Conservation (phyloP, 2,888 invertebrate species). For the Aspidiotus rigidus region DNA sequence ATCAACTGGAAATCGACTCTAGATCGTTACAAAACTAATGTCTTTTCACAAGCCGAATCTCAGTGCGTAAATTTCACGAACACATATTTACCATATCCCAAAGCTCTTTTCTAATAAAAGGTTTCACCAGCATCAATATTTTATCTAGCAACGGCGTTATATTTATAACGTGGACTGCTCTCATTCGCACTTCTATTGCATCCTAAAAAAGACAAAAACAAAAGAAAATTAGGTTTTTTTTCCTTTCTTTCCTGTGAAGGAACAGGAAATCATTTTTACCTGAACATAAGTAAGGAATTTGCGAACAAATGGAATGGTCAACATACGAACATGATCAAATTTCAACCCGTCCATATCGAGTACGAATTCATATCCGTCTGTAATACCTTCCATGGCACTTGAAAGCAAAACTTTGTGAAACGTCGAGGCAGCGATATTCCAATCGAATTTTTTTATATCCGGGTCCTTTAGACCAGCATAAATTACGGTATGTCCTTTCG, state of each 20-base stretch:
- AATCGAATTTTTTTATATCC: slow-evolving; percentile 35
- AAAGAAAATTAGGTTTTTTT: too few relatives aligned
- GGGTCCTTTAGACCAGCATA: slow-evolving; percentile 36
- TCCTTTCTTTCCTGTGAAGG: too few relatives aligned
- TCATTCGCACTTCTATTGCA: neutral
- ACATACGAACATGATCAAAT: slow-evolving; percentile 36
- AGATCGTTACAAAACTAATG: too few relatives aligned
- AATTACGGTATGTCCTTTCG: slow-evolving; percentile 36
- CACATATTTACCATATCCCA: neutral
- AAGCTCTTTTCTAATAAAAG: neutral
- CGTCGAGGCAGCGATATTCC: slow-evolving; percentile 34
- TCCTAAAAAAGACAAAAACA: neutral
- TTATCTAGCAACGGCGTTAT: neutral
- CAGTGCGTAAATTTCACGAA: too few relatives aligned
- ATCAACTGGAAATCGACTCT: too few relatives aligned
- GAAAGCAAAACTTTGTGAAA: slow-evolving; percentile 37
- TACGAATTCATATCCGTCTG: slow-evolving; percentile 37
- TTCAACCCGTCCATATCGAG: slow-evolving; percentile 37
- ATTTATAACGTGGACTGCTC: neutral
- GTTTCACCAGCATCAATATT: neutral
- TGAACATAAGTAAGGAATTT: slow-evolving; percentile 37
- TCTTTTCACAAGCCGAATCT: too few relatives aligned
- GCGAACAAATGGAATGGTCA: slow-evolving; percentile 35
- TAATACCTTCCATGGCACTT: slow-evolving; percentile 33
- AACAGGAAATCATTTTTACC: slow-evolving; percentile 32